Evolutionary conservation across 2,888 invertebrate genomes (phyloP).

Genomic region (Limenitis camilla): DNA sequence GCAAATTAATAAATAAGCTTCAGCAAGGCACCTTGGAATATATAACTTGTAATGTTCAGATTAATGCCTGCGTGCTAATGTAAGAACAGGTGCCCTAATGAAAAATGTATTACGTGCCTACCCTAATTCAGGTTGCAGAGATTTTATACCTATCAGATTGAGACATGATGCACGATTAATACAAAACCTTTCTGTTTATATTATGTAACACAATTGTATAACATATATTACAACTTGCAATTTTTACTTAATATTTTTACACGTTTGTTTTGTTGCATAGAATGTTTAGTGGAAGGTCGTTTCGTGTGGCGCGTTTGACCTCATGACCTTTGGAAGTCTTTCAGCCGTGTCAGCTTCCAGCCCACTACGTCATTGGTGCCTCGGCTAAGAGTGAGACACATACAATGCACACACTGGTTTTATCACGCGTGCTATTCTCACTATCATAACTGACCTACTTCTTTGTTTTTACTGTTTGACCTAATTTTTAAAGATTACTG

Average conservation of each 20-base stretch:
- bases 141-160: constrained; percentile 8
- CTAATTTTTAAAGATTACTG: no score
- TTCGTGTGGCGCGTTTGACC: constrained; percentile 10
- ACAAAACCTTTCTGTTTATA: no score
- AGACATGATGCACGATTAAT: neutral
- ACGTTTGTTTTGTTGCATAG: constrained; percentile 3
- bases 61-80: constrained; percentile 18
- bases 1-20: constrained; percentile 19
- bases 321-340: constrained; percentile 19
- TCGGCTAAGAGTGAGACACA: neutral
- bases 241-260: neutral
- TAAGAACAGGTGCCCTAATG: constrained; percentile 25
- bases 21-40: constrained; percentile 7
- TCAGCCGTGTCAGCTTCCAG: constrained; percentile 8
- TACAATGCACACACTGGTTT: neutral
- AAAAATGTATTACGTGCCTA: constrained; percentile 23
- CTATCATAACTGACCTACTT: no score
- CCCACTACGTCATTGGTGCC: constrained; percentile 3
- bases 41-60: constrained; percentile 16
- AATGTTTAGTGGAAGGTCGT: constrained; percentile 13
- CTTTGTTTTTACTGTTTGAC: no score
- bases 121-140: constrained; percentile 12
- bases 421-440: no score
- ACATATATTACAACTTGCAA: neutral
- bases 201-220: no score